Base-by-base conservation (phyloP, 2,113 vertebrate genomes). In the Lagopus leucura region DNA sequence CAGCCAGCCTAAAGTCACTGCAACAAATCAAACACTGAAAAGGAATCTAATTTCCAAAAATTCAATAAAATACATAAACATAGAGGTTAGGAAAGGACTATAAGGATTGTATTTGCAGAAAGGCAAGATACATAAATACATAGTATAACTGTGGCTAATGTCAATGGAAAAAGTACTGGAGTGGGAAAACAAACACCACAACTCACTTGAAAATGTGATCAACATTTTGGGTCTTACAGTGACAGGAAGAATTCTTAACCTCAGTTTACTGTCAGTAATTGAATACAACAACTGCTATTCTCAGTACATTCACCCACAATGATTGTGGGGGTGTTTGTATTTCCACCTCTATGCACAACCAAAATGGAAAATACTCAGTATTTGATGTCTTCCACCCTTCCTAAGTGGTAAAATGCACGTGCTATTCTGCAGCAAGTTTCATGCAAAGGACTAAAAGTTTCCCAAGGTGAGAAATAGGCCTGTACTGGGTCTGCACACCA, bases 1-100 rank as follows among this genome's bases (percentile, higher is more conserved):
- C 92, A 92, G 74, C n/a, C 55, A 96, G 87, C 92, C 95, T 9
- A 1, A 90, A 94, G 66, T 82, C 63, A 76, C n/a, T 85, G 71
- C 84, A 89, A 76, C 74, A 93, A 94, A 94, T 94, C 87, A 92
- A 79, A 73, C 82, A 42, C 55, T 85, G 30, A 89, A 92, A 96
- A 91, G 82, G 13, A 87, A 87, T 94, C 18, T 64, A 73, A 24
- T 91, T 47, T 82, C 38, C 36, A 65, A 85, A 89, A 95, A 90
- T 50, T 82, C 91, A 93, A 80, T 95, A 92, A 80, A 89, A 89
- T 77, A 42, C 63, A 79, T 87, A 92, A 96, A 82, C 45, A 73
- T 8, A 55, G 50, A 80, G 34, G 32, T 82, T 87, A 92, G 81
- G 40, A 78, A 89, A 73, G 45, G 9, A 69, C 64, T 73, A 69